Evolutionary conservation across 2,113 vertebrate genomes (phyloP).

Genomic region (Phocoena phocoena): DNA sequence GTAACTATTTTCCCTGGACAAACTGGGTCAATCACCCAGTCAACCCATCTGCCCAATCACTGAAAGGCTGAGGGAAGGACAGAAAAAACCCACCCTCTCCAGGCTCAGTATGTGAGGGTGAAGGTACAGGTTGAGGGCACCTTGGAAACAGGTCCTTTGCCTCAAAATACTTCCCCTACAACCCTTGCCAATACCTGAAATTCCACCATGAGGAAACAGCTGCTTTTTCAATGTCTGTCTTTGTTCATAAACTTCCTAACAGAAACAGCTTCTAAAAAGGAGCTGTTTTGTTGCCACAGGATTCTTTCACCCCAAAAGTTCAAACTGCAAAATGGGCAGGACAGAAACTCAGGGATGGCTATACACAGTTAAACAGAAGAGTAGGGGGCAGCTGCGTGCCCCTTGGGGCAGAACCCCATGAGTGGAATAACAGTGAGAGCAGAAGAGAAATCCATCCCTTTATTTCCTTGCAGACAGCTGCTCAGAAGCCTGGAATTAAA

Average conservation of each 20-base stretch:
- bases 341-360: constrained; percentile 8
- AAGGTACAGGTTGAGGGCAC: background rate
- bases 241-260: constrained; percentile 12
- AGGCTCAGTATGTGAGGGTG: background rate
- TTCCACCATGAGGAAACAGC: background rate
- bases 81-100: background rate
- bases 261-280: constrained; percentile 32
- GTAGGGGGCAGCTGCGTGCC: background rate
- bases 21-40: background rate
- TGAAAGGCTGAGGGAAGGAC: background rate
- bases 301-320: background rate
- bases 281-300: background rate
- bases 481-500: constrained; percentile 65
- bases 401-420: background rate
- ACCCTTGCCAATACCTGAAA: background rate
- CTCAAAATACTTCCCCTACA: background rate
- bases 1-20: background rate
- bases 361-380: background rate
- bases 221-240: background rate
- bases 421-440: background rate
- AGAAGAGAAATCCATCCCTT: constrained; percentile 61
- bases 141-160: background rate
- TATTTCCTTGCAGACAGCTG: constrained; percentile 71
- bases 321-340: constrained; percentile 31
- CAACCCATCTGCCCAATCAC: background rate